Evolutionary conservation across 2,888 invertebrate genomes (phyloP).

Genomic region (Orchesellides sinensis): DNA sequence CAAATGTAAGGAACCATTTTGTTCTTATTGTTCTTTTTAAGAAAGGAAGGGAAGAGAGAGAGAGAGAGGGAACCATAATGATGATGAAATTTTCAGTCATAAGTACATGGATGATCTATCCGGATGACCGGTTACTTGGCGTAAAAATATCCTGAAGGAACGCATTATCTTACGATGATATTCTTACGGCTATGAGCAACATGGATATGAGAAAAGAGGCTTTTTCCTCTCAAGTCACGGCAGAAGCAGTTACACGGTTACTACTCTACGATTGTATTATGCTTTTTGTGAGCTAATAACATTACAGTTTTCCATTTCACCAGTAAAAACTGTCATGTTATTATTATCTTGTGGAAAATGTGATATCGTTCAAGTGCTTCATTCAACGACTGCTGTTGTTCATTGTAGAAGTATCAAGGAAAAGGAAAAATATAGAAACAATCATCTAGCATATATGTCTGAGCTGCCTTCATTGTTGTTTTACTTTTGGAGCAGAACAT

Average conservation of each 20-base stretch:
- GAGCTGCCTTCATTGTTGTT: slow-evolving; percentile 44
- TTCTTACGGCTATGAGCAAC: background rate
- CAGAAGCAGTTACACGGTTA: background rate
- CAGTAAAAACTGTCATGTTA: slow-evolving; percentile 51
- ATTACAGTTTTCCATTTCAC: slow-evolving; percentile 61
- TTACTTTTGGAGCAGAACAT: slow-evolving; percentile 20
- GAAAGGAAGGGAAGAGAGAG: slow-evolving; percentile 10
- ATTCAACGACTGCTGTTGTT: background rate
- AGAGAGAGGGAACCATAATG: slow-evolving; percentile 53
- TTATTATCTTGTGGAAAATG: slow-evolving; percentile 50
- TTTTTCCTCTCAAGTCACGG: background rate
- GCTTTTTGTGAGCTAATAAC: slow-evolving; percentile 48
- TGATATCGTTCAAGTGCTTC: slow-evolving; percentile 49
- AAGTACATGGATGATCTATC: slow-evolving; percentile 20
- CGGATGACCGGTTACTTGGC: slow-evolving; percentile 39
- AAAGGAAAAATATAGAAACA: slow-evolving; percentile 43
- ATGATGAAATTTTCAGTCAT: slow-evolving; percentile 21
- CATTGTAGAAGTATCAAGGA: slow-evolving; percentile 6
- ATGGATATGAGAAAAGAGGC: no score
- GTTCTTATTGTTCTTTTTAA: background rate
- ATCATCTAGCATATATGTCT: slow-evolving; percentile 37
- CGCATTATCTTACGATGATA: slow-evolving; percentile 8
- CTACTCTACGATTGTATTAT: background rate
- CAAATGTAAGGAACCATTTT: background rate
- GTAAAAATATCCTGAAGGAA: slow-evolving; percentile 37